Evolutionary conservation across 2,888 invertebrate species (phyloP), one percentile per base, ranked within the genome.

Genomic region (Nomada ferruginata): DNA sequence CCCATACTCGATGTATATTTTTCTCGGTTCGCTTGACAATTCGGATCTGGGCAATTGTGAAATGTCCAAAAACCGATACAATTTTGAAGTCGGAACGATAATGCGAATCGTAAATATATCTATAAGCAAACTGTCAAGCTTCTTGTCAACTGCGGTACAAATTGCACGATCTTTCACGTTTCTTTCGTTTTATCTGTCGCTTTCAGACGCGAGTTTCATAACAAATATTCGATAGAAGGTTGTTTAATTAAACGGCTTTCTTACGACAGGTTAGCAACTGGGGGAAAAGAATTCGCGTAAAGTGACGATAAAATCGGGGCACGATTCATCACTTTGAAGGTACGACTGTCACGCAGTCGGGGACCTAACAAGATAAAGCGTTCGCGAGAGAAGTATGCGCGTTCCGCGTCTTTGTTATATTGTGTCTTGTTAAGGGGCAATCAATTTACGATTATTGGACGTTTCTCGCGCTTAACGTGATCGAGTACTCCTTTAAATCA

Each of bases 361-460:
- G 15, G 18, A 57, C 42, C 47, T 66, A 76, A 71, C 60, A 70
- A 71, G 75, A 79, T 50, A 52, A 68, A 75, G 57, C 47, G 26
- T 55, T 57, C 23, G 47, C 23, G 52, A 26, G 63, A 47, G 57
- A 52, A 73, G 26, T 23, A 63, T 50, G 42, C 50, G 53, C 26
- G 63, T 76, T 76, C 47, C 20, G 36, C 47, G 55, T 59, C 70
- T 71, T 68, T 76, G 23, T 69, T 80, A 23, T 20, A 47, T 59
- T 57, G 26, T 68, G 59, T 64, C 76, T 78, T 68, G 68, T 83
- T 83, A 80, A 85, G 52, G 42, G 66, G 47, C 71, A 60, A 81
- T 85, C 72, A 65, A 85, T 85, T 85, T 65, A 55, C 44, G 66
- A 72, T 76, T 76, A 80, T 85, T 71, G 75, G 76, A 80, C 64